Conservation (phyloP, 1,140 invertebrate genomes). For the Drosophila equinoxialis region DNA sequence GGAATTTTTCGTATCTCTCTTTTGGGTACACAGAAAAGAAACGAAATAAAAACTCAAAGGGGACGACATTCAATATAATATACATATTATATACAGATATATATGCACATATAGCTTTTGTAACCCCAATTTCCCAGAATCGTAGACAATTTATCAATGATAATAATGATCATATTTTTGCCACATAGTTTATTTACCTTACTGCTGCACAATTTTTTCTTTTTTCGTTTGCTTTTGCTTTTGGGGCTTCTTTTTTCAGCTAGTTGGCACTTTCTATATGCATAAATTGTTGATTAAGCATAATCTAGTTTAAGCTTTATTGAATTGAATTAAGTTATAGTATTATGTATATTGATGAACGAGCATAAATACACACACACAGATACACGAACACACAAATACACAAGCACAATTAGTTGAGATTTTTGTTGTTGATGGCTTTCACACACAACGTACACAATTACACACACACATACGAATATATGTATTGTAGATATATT, state of each 20-base stretch:
- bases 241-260: slow-evolving; percentile 39
- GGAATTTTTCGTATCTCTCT: slow-evolving; percentile 80
- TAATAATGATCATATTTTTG: slow-evolving; percentile 31
- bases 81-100: slow-evolving; percentile 6
- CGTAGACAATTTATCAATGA: slow-evolving; percentile 1
- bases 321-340: slow-evolving; percentile 25
- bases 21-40: slow-evolving; percentile 69
- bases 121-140: slow-evolving; percentile 30
- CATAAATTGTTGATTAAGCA: slow-evolving; percentile 70
- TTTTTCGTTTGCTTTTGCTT: slow-evolving; percentile 15
- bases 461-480: too few relatives aligned
- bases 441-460: too few relatives aligned
- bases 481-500: neutral
- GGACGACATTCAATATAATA: slow-evolving; percentile 51
- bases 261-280: slow-evolving; percentile 69
- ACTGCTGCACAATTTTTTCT: slow-evolving; percentile 18
- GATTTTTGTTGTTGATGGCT: slow-evolving; percentile 1
- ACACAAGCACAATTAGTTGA: slow-evolving; percentile 39
- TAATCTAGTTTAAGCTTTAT: slow-evolving; percentile 60
- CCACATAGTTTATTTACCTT: slow-evolving; percentile 23
- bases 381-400: slow-evolving; percentile 24
- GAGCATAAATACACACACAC: slow-evolving; percentile 29
- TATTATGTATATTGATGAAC: slow-evolving; percentile 20
- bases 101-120: too few relatives aligned
- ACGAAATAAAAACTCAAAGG: slow-evolving; percentile 29